Evolutionary conservation across 2,113 vertebrate species (phyloP).

Genomic region (Danio rerio): GRCz12tu NC_133197.1:10577001-10577500

Average conservation of each 20-base stretch:
- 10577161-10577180: slow-evolving; percentile 14
- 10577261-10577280: no score
- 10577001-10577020: slow-evolving; percentile 18
- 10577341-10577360: no score
- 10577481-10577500: background rate
- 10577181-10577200: background rate
- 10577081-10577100: slow-evolving; percentile 4
- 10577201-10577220: background rate
- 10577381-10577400: no score
- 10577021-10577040: slow-evolving; percentile 17
- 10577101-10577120: background rate
- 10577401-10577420: no score
- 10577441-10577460: background rate
- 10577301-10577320: no score
- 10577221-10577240: no score
- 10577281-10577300: no score
- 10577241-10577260: no score
- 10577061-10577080: slow-evolving; percentile 47
- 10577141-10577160: background rate
- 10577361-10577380: no score
- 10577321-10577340: no score
- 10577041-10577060: slow-evolving; percentile 21
- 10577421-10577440: slow-evolving; percentile 3
- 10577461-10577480: background rate
- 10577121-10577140: background rate